Evolutionary conservation across 2,113 vertebrate species (phyloP).

Genomic region (Connochaetes taurinus): DNA sequence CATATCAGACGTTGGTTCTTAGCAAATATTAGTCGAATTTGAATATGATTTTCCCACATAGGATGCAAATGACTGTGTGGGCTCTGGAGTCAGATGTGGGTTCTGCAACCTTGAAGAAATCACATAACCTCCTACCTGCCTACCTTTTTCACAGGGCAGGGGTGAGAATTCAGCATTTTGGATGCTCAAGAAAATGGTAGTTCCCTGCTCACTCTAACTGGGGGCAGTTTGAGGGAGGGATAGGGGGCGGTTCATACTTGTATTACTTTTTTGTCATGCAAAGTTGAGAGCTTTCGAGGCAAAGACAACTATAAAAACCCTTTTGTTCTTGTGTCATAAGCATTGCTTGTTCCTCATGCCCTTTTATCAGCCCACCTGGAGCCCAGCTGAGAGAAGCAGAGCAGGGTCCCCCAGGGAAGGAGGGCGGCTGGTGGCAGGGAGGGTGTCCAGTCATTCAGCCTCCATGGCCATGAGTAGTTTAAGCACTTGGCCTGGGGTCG

Average conservation of each 20-base stretch:
- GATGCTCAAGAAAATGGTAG: background rate
- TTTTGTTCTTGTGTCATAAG: background rate
- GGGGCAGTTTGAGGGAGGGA: background rate
- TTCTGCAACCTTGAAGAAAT: background rate
- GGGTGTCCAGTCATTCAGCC: too few species aligned
- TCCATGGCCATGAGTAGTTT: fast-evolving
- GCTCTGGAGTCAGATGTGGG: background rate
- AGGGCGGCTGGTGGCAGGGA: background rate
- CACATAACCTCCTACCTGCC: background rate
- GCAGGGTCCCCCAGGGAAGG: background rate
- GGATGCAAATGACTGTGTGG: background rate
- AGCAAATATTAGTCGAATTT: background rate
- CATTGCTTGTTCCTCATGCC: background rate
- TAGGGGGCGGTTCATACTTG: background rate
- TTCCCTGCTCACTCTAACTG: background rate
- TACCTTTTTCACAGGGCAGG: background rate
- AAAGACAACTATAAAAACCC: background rate
- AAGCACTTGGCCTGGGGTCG: background rate
- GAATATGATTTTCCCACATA: background rate
- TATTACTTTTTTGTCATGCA: background rate
- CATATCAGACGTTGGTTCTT: background rate
- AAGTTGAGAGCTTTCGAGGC: background rate
- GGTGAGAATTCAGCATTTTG: background rate
- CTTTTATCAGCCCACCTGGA: background rate
- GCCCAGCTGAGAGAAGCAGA: background rate